Percentiles rank a stretch among this genome's conserved stretches.
Evolutionary conservation across 2,113 vertebrate species (phyloP).

Genomic region (Eulacestoma nigropectus): DNA sequence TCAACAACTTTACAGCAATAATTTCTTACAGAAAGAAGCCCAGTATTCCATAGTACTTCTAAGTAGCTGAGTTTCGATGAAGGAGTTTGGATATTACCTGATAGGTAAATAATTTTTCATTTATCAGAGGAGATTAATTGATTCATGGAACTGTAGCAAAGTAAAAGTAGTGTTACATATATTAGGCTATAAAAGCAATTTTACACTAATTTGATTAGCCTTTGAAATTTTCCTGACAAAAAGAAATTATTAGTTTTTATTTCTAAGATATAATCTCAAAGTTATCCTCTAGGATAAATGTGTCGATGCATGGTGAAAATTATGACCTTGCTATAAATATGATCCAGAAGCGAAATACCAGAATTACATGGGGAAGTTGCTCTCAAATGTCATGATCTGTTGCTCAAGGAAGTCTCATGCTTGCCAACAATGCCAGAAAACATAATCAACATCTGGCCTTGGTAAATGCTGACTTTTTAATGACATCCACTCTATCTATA

Average conservation of each 20-base stretch:
- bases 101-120: slow-evolving; percentile 7
- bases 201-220: not conserved
- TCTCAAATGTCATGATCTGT: not conserved
- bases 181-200: not conserved
- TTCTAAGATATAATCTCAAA: not conserved
- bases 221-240: not conserved
- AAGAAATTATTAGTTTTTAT: not conserved
- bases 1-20: not conserved
- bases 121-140: slow-evolving; percentile 8
- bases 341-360: not conserved
- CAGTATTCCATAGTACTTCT: not conserved
- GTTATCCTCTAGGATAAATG: not conserved
- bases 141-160: not conserved
- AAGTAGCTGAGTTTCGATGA: slow-evolving; percentile 16
- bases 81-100: slow-evolving; percentile 6
- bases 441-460: not conserved
- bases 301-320: not conserved
- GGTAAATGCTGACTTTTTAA: not conserved
- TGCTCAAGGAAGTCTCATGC: not conserved
- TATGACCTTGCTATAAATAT: not conserved
- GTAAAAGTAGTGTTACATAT: not conserved
- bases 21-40: not conserved
- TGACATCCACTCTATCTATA: not conserved
- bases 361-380: not conserved
- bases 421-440: not conserved